Evolutionary conservation across 2,113 vertebrate species (phyloP), one percentile per base, ranked within the genome.

Genomic region (Toxotes jaculatrix): DNA sequence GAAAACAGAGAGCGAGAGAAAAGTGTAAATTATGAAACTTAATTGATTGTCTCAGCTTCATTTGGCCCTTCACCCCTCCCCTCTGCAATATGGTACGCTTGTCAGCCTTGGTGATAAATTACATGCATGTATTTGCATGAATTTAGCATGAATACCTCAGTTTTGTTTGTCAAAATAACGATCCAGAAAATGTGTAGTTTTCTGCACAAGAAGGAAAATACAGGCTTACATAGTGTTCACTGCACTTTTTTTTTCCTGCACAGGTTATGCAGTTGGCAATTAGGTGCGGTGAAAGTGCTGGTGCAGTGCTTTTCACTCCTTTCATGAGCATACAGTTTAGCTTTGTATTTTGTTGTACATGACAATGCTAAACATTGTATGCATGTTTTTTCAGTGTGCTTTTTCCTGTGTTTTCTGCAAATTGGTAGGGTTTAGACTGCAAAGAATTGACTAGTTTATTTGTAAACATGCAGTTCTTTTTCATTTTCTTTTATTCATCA

Each of bases 81-180:
- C 94, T 95, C 93, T 95, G 95, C 97, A 97, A 96, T 97, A 97
- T 97, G 96, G 96, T 96, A 96, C 95, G 96, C 96, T 97, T 98
- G 97, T 97, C 98, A 98, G 96, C 95, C 94, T 95, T 90, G 79
- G 93, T 98, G 97, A 98, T 97, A 96, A 97, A 99, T 98, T 96
- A 97, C 96, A 89, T 96, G 95, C 95, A 96, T 97, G 92, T 93
- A 98, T 99, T 99, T 98, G 97, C 97, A 99, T 98, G 96, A 96
- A 96, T 98, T 98, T 97, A 96, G 95, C 96, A 96, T 95, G 95
- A 96, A 95, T 96, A 95, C 94, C 96, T 96, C 95, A 95, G 95
- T 95, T 96, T 96, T 96, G 96, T 97, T 97, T 96, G 95, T 91
- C 84, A 85, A 95, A 93, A 94, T 96, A 97, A 96, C 94, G 95